phyloP scores from a whole-genome alignment of 2,888 invertebrate species.

The Eremobia ochroleuca region DNA sequence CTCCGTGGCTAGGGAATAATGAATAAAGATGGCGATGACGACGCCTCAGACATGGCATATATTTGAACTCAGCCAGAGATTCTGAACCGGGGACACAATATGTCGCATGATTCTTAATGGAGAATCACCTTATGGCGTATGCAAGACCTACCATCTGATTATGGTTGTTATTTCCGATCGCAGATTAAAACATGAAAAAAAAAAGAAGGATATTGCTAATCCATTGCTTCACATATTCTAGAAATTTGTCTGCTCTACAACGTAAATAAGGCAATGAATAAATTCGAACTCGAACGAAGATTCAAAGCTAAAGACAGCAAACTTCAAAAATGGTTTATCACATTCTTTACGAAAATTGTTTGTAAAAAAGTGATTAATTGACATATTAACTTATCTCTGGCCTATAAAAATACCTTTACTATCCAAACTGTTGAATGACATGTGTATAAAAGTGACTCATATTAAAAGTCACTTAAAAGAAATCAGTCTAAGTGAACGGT shows the following conservation, averaged over 20 bases:
- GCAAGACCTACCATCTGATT: background rate
- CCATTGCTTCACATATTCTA: background rate
- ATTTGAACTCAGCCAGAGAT: no score
- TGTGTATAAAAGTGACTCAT: slow-evolving; percentile 13
- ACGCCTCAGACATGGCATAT: no score
- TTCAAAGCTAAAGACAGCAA: background rate
- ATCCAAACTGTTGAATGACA: background rate
- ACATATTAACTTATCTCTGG: background rate
- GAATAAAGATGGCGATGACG: no score
- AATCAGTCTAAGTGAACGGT: slow-evolving; percentile 30
- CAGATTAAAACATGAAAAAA: background rate
- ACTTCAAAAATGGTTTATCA: background rate
- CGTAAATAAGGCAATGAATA: background rate
- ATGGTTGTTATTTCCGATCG: background rate
- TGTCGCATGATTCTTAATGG: background rate
- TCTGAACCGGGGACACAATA: no score
- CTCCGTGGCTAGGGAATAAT: background rate
- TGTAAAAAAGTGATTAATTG: background rate
- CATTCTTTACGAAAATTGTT: background rate
- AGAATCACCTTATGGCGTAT: background rate
- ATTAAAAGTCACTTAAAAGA: slow-evolving; percentile 12
- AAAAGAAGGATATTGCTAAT: background rate
- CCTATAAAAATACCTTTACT: background rate
- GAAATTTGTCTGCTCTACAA: background rate
- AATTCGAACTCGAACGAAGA: background rate